Base-by-base conservation (phyloP, 2,888 invertebrate genomes). In the Mechanitis mazaeus region DNA sequence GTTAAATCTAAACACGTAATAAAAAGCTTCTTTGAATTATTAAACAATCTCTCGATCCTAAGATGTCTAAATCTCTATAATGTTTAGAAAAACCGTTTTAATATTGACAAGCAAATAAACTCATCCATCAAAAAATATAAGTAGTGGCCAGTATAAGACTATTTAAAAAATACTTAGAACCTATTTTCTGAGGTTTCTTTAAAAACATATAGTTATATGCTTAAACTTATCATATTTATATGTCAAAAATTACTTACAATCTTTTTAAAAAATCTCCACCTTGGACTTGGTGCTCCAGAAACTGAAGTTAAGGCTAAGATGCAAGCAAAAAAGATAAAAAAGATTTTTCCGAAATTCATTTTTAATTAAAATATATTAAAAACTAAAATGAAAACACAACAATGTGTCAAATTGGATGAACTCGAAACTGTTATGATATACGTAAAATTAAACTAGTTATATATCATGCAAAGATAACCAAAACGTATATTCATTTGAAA, bases 261-360 rank as follows among this genome's bases (percentile, higher is more conserved):
- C 35, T 54, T 54, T 33, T 54, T 54, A 4, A 54, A 54, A 33
- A 54, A 54, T 20, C 35, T 54, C 54, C 54, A 54, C 35, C 12
- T 54, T 6, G 54, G 54, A n/a, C n/a, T 54, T 2, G 54, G 54
- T 35, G 54, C 54, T 9, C 54, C 54, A n/a, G 54, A 35, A 20
- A 54, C 54, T n/a, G n/a, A 31, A 38, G 12, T 35, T 1, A 54
- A 54, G 7, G 35, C n/a, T 5, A 54, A 3, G 38, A 54, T 20
- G n/a, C 33, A 35, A 12, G 12, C 54, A n/a, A 54, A 35, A 33
- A 54, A 3, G 35, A 54, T 9, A 38, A 54, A 35, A 2, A 54
- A 35, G 0, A 54, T 20, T 4, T 54, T 54, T 35, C 54, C 54
- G 35, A 54, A 54, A 54, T 54, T 54, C 54, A 54, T 54, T 2